Percentiles rank a stretch among this genome's conserved stretches.
These are phyloP conservation scores for Neodon shergylaensis DNA, from an alignment of 2,113 vertebrate species.

Conservation along the genomic window DNA sequence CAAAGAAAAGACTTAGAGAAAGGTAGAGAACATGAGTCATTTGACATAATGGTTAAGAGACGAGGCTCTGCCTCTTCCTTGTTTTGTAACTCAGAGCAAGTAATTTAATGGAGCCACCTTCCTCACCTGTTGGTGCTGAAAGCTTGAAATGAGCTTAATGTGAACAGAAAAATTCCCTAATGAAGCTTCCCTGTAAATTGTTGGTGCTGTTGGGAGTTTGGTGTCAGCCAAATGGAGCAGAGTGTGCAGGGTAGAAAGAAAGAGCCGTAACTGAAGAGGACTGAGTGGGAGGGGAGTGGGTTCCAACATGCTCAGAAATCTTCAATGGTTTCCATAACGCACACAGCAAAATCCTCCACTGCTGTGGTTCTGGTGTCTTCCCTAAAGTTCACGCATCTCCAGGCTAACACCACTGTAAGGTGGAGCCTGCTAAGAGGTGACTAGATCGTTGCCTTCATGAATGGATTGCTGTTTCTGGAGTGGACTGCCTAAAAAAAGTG, in stretches of 20 bases:
- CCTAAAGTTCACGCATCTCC: not conserved
- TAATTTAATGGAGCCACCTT: conserved; percentile 24
- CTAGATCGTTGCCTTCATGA: not conserved
- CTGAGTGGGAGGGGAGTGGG: not conserved
- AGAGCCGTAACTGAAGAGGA: not conserved
- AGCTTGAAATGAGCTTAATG: conserved; percentile 50
- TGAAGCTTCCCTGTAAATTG: conserved; percentile 30
- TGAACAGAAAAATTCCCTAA: conserved; percentile 37
- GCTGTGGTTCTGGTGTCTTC: not conserved
- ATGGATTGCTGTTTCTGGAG: not conserved
- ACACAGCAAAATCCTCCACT: not conserved
- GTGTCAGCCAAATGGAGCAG: not conserved
- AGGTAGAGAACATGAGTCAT: not conserved
- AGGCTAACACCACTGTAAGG: not conserved
- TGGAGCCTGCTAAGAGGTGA: no score
- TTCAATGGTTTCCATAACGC: not conserved
- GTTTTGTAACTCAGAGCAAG: conserved; percentile 47
- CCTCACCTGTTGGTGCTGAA: not conserved
- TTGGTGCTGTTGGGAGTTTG: conserved; percentile 48
- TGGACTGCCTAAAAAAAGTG: not conserved
- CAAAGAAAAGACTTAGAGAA: conserved; percentile 28
- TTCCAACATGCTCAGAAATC: not conserved
- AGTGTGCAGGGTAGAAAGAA: not conserved
- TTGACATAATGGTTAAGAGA: not conserved
- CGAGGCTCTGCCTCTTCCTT: conserved; percentile 33